phyloP scores from a whole-genome alignment of 2,797 vertebrate genomes.

The Catamblyrhynchus diadema region DNA sequence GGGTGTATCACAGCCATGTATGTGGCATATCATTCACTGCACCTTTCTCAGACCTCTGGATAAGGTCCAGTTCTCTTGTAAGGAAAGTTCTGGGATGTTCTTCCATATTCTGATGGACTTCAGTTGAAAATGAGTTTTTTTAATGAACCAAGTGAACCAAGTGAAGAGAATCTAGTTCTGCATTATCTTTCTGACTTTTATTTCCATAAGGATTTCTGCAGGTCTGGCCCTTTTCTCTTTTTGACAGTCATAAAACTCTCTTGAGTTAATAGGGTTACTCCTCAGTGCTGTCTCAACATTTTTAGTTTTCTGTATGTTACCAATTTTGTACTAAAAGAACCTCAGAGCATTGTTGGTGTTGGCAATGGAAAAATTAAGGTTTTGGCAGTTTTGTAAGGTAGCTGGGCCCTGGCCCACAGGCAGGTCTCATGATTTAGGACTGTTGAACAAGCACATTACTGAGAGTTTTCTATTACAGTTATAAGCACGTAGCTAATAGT shows the following conservation, averaged over 20 bases:
- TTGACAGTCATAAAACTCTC: neutral
- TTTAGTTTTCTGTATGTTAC: neutral
- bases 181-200: neutral
- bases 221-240: neutral
- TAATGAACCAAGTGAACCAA: neutral
- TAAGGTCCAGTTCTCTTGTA: neutral
- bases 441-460: neutral
- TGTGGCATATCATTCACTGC: neutral
- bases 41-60: neutral
- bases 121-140: neutral
- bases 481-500: neutral
- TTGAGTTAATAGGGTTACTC: neutral
- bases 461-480: neutral
- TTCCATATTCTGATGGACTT: neutral
- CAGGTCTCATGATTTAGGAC: neutral
- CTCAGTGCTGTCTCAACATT: neutral
- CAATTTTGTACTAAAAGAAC: neutral
- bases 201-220: neutral
- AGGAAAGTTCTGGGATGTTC: neutral
- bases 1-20: neutral
- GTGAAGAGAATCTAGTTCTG: neutral
- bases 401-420: neutral
- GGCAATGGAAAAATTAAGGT: neutral
- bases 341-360: neutral
- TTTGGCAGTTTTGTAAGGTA: conserved; percentile 25